Base-by-base conservation (phyloP, 2,888 invertebrate species). In the Argyresthia goedartella region DNA sequence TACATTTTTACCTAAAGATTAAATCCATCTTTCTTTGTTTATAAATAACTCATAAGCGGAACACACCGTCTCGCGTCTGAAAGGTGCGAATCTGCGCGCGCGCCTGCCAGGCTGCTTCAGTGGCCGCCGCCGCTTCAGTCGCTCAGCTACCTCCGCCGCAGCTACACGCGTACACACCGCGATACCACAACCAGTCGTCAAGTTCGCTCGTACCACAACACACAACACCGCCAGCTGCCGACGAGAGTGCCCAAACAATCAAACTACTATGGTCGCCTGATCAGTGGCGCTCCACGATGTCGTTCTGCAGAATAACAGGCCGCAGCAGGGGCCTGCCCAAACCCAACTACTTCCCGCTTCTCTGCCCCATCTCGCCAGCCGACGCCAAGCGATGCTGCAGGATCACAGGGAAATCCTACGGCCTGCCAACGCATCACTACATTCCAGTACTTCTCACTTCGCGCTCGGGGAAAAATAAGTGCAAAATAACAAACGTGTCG, bases 231-330 rank as follows among this genome's bases (percentile, higher is more conserved):
- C 57, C 54, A 53, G 52, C 42, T 58, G 56, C 45, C 53, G 56
- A 60, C 56, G 53, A 64, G 59, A 58, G 50, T 70, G 68, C 71
- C 79, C 16, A 81, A 82, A 74, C 45, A 46, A 25, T n/a, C 13
- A 25, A 25, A 11, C n/a, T 45, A 47, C 41, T 74, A 84, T 84
- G 84, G 69, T 63, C 64, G 75, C 66, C 60, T 82, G 65, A 76
- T 36, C 68, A 63, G 25, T 25, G 25, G 25, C 25, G 25, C 56
- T 58, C 63, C 62, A 68, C 64, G 53, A 91, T 92, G 89, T 92
- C 93, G 67, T 92, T 91, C 76, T 95, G 94, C 77, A 91, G 93
- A 74, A 93, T 94, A 63, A 95, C 94, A 55, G 93, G 94, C 64
- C 91, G 91, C 73, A 93, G 93, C 75, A 89, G 92, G 62, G 91